phyloP scores from a whole-genome alignment of 1,140 invertebrate species.

The Drosophila tristis region DNA sequence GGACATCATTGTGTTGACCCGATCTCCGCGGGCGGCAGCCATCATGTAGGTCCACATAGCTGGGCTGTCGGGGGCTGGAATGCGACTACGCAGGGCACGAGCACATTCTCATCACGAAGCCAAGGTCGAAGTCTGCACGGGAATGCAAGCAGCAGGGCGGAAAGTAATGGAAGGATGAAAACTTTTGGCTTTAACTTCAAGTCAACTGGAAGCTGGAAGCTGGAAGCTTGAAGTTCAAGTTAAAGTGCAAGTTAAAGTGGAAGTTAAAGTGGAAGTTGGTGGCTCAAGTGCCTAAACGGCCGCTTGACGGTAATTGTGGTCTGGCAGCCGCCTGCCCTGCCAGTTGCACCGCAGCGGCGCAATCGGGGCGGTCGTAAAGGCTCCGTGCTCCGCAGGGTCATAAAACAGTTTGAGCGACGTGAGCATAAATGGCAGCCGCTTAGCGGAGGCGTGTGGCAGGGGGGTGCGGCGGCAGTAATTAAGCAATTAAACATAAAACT shows the following conservation, averaged over 20 bases:
- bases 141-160: neutral
- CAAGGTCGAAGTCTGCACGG: constrained; percentile 11
- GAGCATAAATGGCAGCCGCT: constrained; percentile 53
- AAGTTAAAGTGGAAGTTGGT: constrained; percentile 31
- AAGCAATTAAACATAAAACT: constrained; percentile 75
- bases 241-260: neutral
- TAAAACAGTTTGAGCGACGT: constrained; percentile 52
- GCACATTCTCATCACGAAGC: constrained; percentile 16
- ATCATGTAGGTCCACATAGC: constrained; percentile 87
- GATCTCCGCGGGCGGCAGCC: constrained; percentile 86
- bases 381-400: constrained; percentile 42
- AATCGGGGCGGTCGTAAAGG: constrained; percentile 51
- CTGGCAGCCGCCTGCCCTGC: constrained; percentile 16
- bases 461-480: constrained; percentile 57
- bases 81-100: constrained; percentile 58
- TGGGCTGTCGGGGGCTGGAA: constrained; percentile 56
- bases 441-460: constrained; percentile 10
- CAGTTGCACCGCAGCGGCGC: constrained; percentile 30
- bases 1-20: constrained; percentile 83
- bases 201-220: too few species aligned
- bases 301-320: constrained; percentile 56
- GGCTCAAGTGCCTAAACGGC: constrained; percentile 38
- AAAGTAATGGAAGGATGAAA: constrained; percentile 5
- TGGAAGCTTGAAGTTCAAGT: constrained; percentile 1
- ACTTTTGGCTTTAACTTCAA: constrained; percentile 33